A percentile compares a stretch with the other conserved stretches of the same genome.
Evolutionary conservation across 2,888 invertebrate species (phyloP).

Genomic region (Cryptocephalus primarius): DNA sequence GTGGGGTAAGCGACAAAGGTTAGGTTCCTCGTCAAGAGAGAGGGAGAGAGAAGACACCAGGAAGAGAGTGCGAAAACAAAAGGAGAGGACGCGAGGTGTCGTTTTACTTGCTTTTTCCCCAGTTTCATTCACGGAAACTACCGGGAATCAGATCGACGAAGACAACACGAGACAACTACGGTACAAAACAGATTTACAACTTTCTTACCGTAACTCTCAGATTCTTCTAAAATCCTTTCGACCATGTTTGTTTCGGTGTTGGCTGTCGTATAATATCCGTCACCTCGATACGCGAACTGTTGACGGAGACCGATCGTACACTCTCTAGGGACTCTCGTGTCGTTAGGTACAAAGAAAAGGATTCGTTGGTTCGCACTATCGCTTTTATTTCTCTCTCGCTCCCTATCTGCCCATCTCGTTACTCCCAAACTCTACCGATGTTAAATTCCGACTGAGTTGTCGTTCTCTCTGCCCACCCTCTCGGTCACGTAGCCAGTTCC

Average conservation of each 20-base stretch:
- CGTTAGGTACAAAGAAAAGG: conserved; percentile 31
- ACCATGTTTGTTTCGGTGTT: conserved; percentile 39
- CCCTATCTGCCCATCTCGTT: conserved; percentile 28
- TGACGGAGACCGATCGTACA: conserved; percentile 21
- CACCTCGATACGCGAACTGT: conserved; percentile 10
- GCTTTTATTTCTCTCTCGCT: too few relatives aligned
- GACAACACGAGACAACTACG: too few relatives aligned
- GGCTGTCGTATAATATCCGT: neutral
- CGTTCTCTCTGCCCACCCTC: conserved; percentile 5
- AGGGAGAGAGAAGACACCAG: too few relatives aligned
- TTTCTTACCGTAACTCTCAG: conserved; percentile 41
- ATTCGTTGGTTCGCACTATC: conserved; percentile 27
- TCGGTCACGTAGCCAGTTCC: conserved; percentile 19
- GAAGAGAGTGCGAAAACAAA: neutral
- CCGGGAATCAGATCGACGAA: too few relatives aligned
- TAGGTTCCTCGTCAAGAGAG: too few relatives aligned
- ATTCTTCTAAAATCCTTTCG: conserved; percentile 55
- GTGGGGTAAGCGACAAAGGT: too few relatives aligned
- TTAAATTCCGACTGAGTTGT: conserved; percentile 34
- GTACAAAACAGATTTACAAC: too few relatives aligned
- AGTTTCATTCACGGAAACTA: neutral
- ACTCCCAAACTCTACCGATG: conserved; percentile 30
- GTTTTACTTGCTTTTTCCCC: too few relatives aligned
- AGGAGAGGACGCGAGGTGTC: neutral
- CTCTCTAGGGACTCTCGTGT: conserved; percentile 18